Percentiles rank a stretch among this genome's conserved stretches.
Conservation (phyloP, 1,140 invertebrate genomes). For the Eriocheir sinensis region DNA sequence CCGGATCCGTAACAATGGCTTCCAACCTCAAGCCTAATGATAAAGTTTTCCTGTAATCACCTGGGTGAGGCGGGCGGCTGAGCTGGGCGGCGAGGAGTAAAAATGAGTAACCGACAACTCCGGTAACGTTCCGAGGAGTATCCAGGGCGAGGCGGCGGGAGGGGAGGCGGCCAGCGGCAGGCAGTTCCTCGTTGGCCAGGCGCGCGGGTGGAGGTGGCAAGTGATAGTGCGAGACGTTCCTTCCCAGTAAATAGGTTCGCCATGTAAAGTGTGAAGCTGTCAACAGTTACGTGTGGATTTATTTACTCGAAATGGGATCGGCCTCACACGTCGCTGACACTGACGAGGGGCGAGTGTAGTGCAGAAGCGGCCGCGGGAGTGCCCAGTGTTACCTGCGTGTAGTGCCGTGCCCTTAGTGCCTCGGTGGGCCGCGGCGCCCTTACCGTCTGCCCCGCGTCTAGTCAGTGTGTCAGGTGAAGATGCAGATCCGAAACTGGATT, state of each 20-base stretch:
- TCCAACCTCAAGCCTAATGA: no score
- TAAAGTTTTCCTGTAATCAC: background rate
- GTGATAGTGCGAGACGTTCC: slow-evolving; percentile 34
- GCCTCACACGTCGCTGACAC: background rate
- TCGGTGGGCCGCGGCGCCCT: background rate
- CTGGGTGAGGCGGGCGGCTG: background rate
- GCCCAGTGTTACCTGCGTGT: background rate
- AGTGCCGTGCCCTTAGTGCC: background rate
- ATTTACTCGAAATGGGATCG: slow-evolving; percentile 38
- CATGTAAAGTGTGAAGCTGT: slow-evolving; percentile 17
- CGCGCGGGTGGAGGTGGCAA: slow-evolving; percentile 19
- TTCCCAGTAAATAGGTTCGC: background rate
- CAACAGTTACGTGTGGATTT: slow-evolving; percentile 38
- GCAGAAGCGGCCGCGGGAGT: background rate
- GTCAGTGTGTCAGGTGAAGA: slow-evolving; percentile 45
- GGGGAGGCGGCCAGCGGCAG: background rate
- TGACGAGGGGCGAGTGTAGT: background rate
- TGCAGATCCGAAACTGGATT: slow-evolving; percentile 76
- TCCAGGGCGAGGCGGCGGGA: background rate
- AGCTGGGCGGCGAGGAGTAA: background rate
- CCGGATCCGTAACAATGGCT: background rate
- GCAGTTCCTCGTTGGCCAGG: slow-evolving; percentile 39
- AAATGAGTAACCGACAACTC: slow-evolving; percentile 55
- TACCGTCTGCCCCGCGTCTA: background rate
- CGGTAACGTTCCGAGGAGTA: background rate